Conservation (phyloP, 2,797 vertebrate species). For the Bufotes viridis region DNA sequence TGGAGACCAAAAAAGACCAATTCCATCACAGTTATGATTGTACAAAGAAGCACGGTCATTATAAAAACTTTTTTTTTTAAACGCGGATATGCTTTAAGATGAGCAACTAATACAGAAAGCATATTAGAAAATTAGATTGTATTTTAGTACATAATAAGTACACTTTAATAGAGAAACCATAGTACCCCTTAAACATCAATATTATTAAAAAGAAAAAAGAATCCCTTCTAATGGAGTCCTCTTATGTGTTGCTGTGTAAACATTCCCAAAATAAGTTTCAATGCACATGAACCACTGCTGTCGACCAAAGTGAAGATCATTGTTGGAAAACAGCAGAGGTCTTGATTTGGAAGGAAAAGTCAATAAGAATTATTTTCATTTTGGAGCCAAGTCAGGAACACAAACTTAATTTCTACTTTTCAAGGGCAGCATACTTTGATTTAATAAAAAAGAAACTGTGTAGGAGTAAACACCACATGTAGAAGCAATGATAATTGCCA, state of each 20-base stretch:
- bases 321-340: conserved; percentile 7
- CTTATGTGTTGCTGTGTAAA: neutral
- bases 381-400: conserved; percentile 18
- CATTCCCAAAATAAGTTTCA: neutral
- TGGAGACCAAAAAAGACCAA: too few relatives aligned
- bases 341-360: neutral
- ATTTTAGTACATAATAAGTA: neutral
- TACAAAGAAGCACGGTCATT: too few relatives aligned
- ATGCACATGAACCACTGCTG: conserved; percentile 1
- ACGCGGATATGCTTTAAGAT: too few relatives aligned
- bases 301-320: neutral
- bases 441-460: conserved; percentile 25
- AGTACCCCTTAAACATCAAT: neutral
- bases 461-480: conserved; percentile 37
- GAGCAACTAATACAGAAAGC: too few relatives aligned
- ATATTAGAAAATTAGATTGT: neutral
- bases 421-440: conserved; percentile 7
- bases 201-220: neutral
- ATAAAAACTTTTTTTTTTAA: too few relatives aligned
- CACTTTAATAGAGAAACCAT: neutral
- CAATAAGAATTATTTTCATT: conserved; percentile 17
- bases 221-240: neutral
- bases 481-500: conserved; percentile 29
- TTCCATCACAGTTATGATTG: too few relatives aligned
- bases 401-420: conserved; percentile 13